A percentile compares a stretch with the other conserved stretches of the same genome.
Evolutionary conservation across 2,888 invertebrate species (phyloP).

Genomic region (Campaea margaritaria): DNA sequence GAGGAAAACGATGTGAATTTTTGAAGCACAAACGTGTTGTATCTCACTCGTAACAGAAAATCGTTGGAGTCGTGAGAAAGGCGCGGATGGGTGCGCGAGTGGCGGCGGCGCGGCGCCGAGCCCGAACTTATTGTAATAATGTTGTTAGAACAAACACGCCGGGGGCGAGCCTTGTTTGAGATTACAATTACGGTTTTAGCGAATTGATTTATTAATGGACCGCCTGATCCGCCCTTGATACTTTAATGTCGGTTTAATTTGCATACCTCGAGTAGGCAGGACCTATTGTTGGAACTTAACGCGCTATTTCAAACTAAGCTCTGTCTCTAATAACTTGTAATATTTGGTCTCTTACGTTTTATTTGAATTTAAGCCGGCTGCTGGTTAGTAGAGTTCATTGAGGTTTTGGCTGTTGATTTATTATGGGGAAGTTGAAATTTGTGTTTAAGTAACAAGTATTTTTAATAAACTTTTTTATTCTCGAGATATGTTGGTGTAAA

Average conservation of each 20-base stretch:
- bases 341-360: conserved; percentile 8
- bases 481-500: too few species aligned
- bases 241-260: conserved; percentile 84
- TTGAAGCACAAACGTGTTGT: conserved; percentile 22
- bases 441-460: too few species aligned
- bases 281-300: conserved; percentile 37
- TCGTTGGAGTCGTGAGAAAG: conserved; percentile 59
- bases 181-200: conserved; percentile 86
- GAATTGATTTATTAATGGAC: conserved; percentile 85
- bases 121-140: conserved; percentile 84
- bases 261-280: conserved; percentile 55
- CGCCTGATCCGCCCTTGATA: conserved; percentile 83
- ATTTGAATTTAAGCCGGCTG: conserved; percentile 3
- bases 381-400: conserved; percentile 18
- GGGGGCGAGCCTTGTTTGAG: conserved; percentile 81
- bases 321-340: conserved; percentile 22
- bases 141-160: conserved; percentile 83
- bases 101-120: conserved; percentile 49
- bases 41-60: conserved; percentile 40
- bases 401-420: conserved; percentile 19
- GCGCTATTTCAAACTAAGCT: conserved; percentile 36
- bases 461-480: too few species aligned
- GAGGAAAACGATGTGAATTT: neutral
- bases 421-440: conserved; percentile 1
- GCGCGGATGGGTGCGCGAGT: conserved; percentile 56